A percentile compares a stretch with the other conserved stretches of the same genome.
phyloP scores from a whole-genome alignment of 1,140 invertebrate species.

The Dinoponera quadriceps region DNA sequence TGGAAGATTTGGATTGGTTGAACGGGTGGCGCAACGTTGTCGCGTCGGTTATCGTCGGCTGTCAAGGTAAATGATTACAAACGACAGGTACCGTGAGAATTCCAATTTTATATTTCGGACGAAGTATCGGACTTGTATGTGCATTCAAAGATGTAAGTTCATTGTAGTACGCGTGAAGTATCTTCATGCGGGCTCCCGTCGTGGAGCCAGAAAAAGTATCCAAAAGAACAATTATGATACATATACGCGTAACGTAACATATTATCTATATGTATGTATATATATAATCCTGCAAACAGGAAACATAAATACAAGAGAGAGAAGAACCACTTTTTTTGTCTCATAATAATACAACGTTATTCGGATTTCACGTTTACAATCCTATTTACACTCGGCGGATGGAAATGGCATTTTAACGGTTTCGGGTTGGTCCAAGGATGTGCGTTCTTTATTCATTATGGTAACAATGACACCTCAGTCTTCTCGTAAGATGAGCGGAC shows the following conservation, averaged over 20 bases:
- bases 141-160: constrained; percentile 11
- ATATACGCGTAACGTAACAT: constrained; percentile 9
- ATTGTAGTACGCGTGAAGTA: constrained; percentile 32
- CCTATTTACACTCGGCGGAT: constrained; percentile 63
- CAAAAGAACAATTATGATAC: constrained; percentile 51
- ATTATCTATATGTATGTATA: constrained; percentile 31
- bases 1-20: too few relatives aligned
- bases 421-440: constrained; percentile 69
- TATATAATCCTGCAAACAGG: neutral
- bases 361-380: constrained; percentile 47
- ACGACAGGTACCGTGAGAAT: neutral
- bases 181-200: neutral
- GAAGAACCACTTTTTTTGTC: constrained; percentile 36
- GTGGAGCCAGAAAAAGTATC: constrained; percentile 33
- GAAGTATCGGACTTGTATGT: constrained; percentile 5
- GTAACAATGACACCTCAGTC: constrained; percentile 47
- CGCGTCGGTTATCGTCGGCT: too few relatives aligned
- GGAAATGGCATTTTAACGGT: constrained; percentile 61
- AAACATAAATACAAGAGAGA: constrained; percentile 9
- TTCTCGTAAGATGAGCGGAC: neutral
- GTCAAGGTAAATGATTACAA: too few relatives aligned
- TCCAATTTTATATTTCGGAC: constrained; percentile 50
- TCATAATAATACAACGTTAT: constrained; percentile 42
- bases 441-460: constrained; percentile 60
- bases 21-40: too few relatives aligned